Evolutionary conservation across 2,113 vertebrate genomes (phyloP).

Genomic region (Grus americana): DNA sequence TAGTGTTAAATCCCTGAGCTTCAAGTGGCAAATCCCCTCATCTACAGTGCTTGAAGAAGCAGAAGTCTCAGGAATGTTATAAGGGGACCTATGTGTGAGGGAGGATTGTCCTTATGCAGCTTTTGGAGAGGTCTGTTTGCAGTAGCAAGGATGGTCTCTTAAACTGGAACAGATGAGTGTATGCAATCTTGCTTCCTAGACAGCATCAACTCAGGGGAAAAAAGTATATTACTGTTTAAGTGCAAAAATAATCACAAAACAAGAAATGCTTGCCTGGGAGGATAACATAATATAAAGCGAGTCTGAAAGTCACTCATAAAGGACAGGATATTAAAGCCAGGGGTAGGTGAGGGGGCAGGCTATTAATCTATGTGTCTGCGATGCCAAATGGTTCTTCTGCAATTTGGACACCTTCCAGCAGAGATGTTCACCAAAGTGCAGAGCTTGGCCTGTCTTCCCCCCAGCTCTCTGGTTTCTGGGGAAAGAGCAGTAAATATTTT

Average conservation of each 20-base stretch:
- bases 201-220: background rate
- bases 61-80: background rate
- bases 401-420: constrained; percentile 41
- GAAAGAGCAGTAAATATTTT: background rate
- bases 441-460: background rate
- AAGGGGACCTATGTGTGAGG: background rate
- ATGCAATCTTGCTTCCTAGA: background rate
- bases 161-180: background rate
- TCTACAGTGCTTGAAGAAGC: background rate
- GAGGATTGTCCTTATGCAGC: background rate
- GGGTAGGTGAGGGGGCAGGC: background rate
- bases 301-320: constrained; percentile 66
- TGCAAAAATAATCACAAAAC: constrained; percentile 45
- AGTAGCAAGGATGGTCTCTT: background rate
- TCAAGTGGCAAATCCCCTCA: background rate
- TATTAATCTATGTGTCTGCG: constrained; percentile 65
- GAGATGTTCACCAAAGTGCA: background rate
- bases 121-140: background rate
- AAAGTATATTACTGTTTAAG: constrained; percentile 35
- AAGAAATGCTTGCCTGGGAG: constrained; percentile 13
- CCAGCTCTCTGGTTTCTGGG: background rate
- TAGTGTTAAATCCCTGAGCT: background rate
- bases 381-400: constrained; percentile 59
- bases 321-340: constrained; percentile 74
- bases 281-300: constrained; percentile 61